A percentile compares a stretch with the other conserved stretches of the same genome.
Evolutionary conservation across 2,797 vertebrate species (phyloP).

Genomic region (Sebastolobus alascanus): DNA sequence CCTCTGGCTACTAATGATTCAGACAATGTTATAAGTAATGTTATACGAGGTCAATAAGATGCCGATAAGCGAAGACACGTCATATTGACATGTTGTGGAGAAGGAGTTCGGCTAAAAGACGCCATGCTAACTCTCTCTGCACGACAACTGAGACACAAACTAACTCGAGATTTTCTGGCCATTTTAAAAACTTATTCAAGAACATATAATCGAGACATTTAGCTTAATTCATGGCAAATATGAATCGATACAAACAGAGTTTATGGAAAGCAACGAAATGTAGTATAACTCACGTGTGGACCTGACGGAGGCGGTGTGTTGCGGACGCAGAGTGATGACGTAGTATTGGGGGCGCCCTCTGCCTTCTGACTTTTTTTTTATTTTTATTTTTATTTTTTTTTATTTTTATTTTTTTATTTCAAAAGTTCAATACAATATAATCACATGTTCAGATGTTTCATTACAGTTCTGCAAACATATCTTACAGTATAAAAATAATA

Average conservation of each 20-base stretch:
- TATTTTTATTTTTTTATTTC: not conserved
- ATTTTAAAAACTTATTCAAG: accelerated
- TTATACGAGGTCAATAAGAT: not conserved
- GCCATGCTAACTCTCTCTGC: not conserved
- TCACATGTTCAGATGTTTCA: too few relatives aligned
- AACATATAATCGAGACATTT: accelerated
- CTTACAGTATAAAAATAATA: too few relatives aligned
- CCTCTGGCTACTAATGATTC: accelerated
- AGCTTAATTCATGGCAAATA: accelerated
- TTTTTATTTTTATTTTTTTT: not conserved
- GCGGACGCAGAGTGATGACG: slow-evolving; percentile 71
- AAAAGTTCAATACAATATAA: too few relatives aligned
- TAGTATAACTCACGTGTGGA: slow-evolving; percentile 67
- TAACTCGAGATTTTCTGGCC: not conserved
- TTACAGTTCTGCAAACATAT: too few relatives aligned
- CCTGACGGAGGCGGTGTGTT: not conserved
- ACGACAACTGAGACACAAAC: not conserved
- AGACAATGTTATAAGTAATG: accelerated
- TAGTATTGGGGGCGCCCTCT: accelerated
- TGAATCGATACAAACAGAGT: accelerated
- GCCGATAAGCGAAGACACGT: accelerated
- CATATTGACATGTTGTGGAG: not conserved
- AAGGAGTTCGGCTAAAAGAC: not conserved
- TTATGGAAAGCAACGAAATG: accelerated
- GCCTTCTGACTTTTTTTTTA: not conserved